phyloP scores from a whole-genome alignment of 2,113 vertebrate genomes.

The Cranoglanis bouderius region DNA sequence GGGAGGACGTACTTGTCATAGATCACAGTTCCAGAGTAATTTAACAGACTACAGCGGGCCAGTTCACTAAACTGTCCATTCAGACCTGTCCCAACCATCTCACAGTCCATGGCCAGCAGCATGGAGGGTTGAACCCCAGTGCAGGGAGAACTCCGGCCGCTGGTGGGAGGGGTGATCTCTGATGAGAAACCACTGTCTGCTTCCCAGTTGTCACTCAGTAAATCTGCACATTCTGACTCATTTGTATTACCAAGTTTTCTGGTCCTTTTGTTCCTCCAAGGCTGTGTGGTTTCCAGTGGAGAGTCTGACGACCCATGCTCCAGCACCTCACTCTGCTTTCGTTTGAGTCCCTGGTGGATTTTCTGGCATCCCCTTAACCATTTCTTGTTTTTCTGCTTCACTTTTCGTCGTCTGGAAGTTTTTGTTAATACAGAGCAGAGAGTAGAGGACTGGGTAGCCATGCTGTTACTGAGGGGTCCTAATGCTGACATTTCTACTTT shows the following conservation, averaged over 20 bases:
- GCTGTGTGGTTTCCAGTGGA: background rate
- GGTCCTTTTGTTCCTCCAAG: conserved; percentile 23
- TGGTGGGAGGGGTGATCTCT: conserved; percentile 59
- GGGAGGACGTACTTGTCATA: conserved; percentile 89
- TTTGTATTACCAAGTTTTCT: background rate
- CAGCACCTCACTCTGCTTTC: conserved; percentile 30
- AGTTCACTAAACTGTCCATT: conserved; percentile 79
- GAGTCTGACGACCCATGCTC: background rate
- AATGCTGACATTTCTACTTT: conserved; percentile 9
- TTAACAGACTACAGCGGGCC: conserved; percentile 89
- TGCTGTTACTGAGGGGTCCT: background rate
- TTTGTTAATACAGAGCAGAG: conserved; percentile 13
- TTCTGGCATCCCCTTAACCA: background rate
- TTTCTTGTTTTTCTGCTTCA: background rate
- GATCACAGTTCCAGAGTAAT: conserved; percentile 82
- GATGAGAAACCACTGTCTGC: conserved; percentile 69
- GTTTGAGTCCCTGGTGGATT: background rate
- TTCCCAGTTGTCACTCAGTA: conserved; percentile 61
- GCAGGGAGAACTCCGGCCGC: conserved; percentile 58
- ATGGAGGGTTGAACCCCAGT: conserved; percentile 49
- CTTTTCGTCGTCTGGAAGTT: background rate
- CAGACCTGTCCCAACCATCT: conserved; percentile 96
- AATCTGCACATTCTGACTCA: background rate
- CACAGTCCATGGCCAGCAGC: conserved; percentile 90
- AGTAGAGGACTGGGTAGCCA: background rate